These are phyloP conservation scores for Geotrupes spiniger DNA, from an alignment of 2,888 invertebrate genomes.

Conservation along the genomic window DNA sequence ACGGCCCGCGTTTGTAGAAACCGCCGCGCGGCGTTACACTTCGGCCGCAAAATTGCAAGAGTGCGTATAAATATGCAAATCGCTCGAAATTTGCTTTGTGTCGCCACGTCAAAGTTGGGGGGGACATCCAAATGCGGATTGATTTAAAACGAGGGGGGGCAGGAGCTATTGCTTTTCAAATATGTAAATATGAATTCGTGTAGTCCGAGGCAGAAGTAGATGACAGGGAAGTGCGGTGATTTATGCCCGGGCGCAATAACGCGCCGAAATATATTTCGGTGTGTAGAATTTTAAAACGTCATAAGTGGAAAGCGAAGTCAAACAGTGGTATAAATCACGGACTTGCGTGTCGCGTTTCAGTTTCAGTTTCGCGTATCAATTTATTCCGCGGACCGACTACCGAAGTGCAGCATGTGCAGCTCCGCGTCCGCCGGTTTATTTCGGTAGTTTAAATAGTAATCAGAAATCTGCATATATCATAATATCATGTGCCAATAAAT, in stretches of 20 bases:
- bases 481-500: too few species aligned
- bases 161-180: slow-evolving; percentile 28
- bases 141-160: slow-evolving; percentile 26
- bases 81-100: slow-evolving; percentile 14
- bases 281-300: background rate
- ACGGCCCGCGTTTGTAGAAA: background rate
- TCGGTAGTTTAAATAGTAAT: background rate
- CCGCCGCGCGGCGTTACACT: slow-evolving; percentile 22
- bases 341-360: slow-evolving; percentile 1
- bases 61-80: slow-evolving; percentile 35
- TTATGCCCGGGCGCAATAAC: slow-evolving; percentile 4
- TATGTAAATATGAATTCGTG: slow-evolving; percentile 26
- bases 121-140: slow-evolving; percentile 22
- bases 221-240: slow-evolving; percentile 1
- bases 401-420: background rate
- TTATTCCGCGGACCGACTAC: background rate
- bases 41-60: slow-evolving; percentile 28
- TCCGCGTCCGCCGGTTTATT: slow-evolving; percentile 2
- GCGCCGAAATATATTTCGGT: background rate
- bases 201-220: slow-evolving; percentile 5
- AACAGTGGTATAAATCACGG: background rate
- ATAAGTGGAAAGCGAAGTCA: slow-evolving; percentile 2
- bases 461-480: too few species aligned
- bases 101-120: slow-evolving; percentile 23
- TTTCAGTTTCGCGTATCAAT: background rate